Evolutionary conservation across 2,888 invertebrate genomes (phyloP), one percentile per base, ranked within the genome.

Genomic region (Polymixis lichenea): DNA sequence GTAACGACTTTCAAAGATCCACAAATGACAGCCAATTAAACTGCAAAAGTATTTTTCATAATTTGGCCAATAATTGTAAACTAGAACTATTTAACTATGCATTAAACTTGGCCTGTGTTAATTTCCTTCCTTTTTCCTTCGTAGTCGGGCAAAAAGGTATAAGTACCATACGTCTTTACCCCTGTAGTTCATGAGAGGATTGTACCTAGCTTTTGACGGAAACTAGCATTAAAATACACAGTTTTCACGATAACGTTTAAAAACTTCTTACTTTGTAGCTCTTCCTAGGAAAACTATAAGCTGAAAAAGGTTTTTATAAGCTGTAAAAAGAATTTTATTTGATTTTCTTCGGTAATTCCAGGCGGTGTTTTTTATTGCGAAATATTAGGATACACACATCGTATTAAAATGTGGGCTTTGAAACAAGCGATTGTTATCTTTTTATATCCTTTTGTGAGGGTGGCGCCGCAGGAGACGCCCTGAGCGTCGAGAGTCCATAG

Each of bases 321-420:
- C 38, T 38, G 6, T 25, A 49, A 58, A 70, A 62, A 49, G 17
- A 55, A 53, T 28, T 60, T 68, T 38, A 72, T 78, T 76, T 78
- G 73, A 77, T 74, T 75, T 72, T 53, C 60, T 65, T 66, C 17
- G 13, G 56, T 71, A 61, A 73, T 73, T 65, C 43, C 51, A 71
- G 53, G 22, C 28, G 22, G 22, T 75, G 66, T 72, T 81, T 83
- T 70, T 82, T 72, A 78, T 82, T 70, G 49, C 62, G 5, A 73
- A 67, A 77, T 81, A 84, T 81, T 80, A 70, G 58, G 61, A 72
- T 72, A 74, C 81, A 83, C 43, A 61, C 72, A 19, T 78, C 32
- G 73, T 83, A 78, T 83, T 82, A 74, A 69, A 56, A 43, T 64
- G 43, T 56, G 61, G 83, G 80, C 78, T 46, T 51, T 51, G 11